Base-by-base conservation (phyloP, 2,888 invertebrate species). In the Mesochorus sp. region DNA sequence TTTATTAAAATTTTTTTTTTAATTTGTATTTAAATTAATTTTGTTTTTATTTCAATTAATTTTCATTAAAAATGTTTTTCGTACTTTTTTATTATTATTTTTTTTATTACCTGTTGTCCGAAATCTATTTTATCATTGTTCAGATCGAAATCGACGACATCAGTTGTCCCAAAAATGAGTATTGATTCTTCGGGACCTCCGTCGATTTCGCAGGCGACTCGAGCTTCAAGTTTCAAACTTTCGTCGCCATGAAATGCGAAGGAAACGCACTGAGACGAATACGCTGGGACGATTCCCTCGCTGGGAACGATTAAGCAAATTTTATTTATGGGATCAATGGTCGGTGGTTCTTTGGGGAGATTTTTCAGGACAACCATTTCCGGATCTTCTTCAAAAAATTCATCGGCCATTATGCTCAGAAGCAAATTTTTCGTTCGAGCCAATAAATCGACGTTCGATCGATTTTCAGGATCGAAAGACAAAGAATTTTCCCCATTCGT, bases 181-280 rank as follows among this genome's bases (percentile, higher is more conserved):
- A 94, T 86, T 0, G 85, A 81, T 88, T 94, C 93, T 0, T 92
- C 83, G 1, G 93, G 93, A 0, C 94, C 94, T 5, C 93, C 94
- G 34, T 92, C 84, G 24, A 94, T 92, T 80, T 93, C 91, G 84
- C 93, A 94, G 75, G 92, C 89, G 0, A 93, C 88, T 26, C 87
- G 83, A n/a, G 92, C 93, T 67, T 89, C 88, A 1, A 94, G 87
- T 62, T 85, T 91, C 21, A 87, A 68, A 14, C 79, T 67, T 26
- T 82, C 72, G 6, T 49, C 61, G 2, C 84, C 82, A 44, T 84
- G 80, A 49, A 88, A 86, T 12, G 47, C 79, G 4, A 88, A 61
- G 31, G 79, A 59, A 24, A 85, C 74, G n/a, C 70, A 72, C 57
- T 82, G 81, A 0, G 79, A 75, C 8, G 85, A 83, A 44, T 83